Evolutionary conservation across 2,888 invertebrate species (phyloP), one percentile per base, ranked within the genome.

Genomic region (Drosophila niveifrons): DNA sequence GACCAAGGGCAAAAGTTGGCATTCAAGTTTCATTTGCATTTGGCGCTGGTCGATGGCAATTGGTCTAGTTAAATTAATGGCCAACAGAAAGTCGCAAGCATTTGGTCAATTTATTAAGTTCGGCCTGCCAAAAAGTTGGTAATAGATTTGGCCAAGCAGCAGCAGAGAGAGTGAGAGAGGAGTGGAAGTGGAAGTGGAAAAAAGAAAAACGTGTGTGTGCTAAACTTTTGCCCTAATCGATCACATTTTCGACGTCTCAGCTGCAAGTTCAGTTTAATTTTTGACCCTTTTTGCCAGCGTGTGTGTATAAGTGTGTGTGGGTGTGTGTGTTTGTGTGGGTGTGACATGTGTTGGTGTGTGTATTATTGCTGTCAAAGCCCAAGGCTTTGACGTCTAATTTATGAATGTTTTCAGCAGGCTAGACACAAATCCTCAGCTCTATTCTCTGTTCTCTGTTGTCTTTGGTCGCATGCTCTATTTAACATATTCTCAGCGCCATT

Each of bases 311-410:
- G 56, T 34, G 18, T 1, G 43, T 2, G 43, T 29, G 59, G 15
- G 7, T 11, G 34, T 31, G 41, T 15, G 50, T 50, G 48, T 13
- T 2, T 3, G 17, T 7, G 39, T 28, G 17, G 6, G 48, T 47
- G 17, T 18, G 34, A 23, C n/a, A n/a, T 36, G 34, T 36, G 34
- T 36, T 29, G 23, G 4, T 52, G 51, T 59, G 55, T 68, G 36
- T 64, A 56, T 64, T 66, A 66, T 61, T 61, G 72, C 61, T 80
- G 86, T 63, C 74, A 72, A 67, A 85, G 82, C 71, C 72, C 29
- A 41, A 11, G 62, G 88, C 71, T 83, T 88, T 88, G 83, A 72
- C 83, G 68, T 88, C 78, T 88, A 86, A 83, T 83, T 83, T 83
- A 83, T 86, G 86, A 88, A 78, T 83, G 80, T 62, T 78, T 63